A percentile compares a stretch with the other conserved stretches of the same genome.
phyloP scores from a whole-genome alignment of 2,797 vertebrate genomes.

The Hemitrygon akajei region DNA sequence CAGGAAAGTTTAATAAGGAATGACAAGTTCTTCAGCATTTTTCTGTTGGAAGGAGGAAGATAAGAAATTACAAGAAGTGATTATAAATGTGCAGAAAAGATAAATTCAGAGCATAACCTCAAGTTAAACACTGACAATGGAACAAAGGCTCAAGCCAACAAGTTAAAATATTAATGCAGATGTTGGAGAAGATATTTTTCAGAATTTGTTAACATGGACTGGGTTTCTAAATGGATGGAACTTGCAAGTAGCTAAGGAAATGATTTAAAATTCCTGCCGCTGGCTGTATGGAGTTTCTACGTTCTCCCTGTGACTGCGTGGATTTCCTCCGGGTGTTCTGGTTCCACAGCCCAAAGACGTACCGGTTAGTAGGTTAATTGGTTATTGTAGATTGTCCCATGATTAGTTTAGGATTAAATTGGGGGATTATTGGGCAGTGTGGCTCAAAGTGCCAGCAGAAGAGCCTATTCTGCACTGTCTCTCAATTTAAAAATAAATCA shows the following conservation, averaged over 20 bases:
- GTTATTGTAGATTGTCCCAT: too few species aligned
- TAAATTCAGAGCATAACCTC: neutral
- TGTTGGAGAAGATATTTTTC: neutral
- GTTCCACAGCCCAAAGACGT: too few species aligned
- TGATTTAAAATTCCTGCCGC: neutral
- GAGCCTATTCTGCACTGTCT: too few species aligned
- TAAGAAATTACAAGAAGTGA: neutral
- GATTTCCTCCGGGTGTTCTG: too few species aligned
- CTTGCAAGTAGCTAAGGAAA: neutral
- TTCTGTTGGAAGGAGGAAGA: neutral
- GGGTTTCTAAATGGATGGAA: neutral
- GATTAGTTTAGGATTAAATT: too few species aligned
- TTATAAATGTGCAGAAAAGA: neutral
- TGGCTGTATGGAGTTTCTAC: too few species aligned
- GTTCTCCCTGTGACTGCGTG: too few species aligned
- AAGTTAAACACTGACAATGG: neutral
- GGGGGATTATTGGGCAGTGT: too few species aligned
- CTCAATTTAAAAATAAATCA: too few species aligned
- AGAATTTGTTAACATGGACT: neutral
- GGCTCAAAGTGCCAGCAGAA: too few species aligned
- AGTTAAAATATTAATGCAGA: neutral
- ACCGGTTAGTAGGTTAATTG: too few species aligned
- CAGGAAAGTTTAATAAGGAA: neutral
- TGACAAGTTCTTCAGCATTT: neutral
- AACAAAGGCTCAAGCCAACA: neutral